Evolutionary conservation across 2,888 invertebrate species (phyloP).

Genomic region (Miltochrista miniata): DNA sequence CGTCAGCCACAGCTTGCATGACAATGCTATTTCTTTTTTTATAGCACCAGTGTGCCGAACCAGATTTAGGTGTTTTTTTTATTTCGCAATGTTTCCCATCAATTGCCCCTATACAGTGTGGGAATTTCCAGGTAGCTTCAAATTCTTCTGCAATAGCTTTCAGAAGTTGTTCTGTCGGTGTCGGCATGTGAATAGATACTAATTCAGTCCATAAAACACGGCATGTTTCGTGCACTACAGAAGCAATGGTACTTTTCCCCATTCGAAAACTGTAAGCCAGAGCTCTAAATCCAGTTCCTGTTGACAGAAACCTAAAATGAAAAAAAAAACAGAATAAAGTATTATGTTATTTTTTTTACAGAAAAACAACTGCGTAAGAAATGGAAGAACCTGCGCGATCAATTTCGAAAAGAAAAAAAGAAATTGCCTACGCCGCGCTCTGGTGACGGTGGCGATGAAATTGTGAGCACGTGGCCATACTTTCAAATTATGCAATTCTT

Average conservation of each 20-base stretch:
- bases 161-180: not conserved
- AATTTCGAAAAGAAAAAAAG: constrained; percentile 27
- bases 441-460: constrained; percentile 20
- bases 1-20: no score
- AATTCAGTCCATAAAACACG: no score
- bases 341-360: no score
- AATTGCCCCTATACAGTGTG: no score
- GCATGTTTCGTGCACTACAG: constrained; percentile 24
- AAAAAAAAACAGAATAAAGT: no score
- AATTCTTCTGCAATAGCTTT: not conserved
- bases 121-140: not conserved
- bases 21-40: constrained; percentile 11
- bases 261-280: constrained; percentile 26
- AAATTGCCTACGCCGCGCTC: constrained; percentile 18
- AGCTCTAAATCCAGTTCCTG: constrained; percentile 22
- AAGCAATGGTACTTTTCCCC: constrained; percentile 28
- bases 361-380: no score
- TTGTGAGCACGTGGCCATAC: constrained; percentile 16
- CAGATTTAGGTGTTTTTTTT: not conserved
- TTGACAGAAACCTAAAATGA: no score
- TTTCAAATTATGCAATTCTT: constrained; percentile 21
- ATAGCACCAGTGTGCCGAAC: not conserved
- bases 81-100: not conserved
- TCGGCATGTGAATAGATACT: constrained; percentile 24
- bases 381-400: constrained; percentile 27